phyloP scores from a whole-genome alignment of 1,140 invertebrate genomes.

The Proctacanthus coquilletti region DNA sequence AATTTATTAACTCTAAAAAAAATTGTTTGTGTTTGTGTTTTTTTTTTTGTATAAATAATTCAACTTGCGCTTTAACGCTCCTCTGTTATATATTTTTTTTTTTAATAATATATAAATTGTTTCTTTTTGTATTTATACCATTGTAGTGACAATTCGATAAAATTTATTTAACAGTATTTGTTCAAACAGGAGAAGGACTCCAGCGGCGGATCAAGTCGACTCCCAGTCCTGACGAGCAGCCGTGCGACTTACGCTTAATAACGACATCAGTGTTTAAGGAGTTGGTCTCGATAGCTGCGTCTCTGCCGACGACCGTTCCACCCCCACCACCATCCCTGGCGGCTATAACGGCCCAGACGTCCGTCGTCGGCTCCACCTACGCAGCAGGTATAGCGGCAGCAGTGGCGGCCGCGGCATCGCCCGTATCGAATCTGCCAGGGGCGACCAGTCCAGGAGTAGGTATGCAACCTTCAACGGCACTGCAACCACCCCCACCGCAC shows the following conservation, averaged over 20 bases:
- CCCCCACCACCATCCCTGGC: conserved; percentile 7
- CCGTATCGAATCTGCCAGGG: conserved; percentile 2
- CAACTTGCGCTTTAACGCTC: too few species aligned
- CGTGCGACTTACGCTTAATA: conserved; percentile 20
- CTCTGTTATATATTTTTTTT: neutral
- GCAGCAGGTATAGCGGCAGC: conserved; percentile 5
- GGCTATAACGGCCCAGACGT: conserved; percentile 7
- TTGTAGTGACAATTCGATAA: too few species aligned
- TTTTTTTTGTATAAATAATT: too few species aligned
- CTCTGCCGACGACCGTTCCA: conserved; percentile 2
- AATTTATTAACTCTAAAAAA: too few species aligned
- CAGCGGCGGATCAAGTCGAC: neutral
- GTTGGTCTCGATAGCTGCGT: conserved; percentile 7
- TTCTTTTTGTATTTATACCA: too few species aligned
- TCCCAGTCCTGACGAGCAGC: conserved; percentile 14
- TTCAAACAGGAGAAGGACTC: neutral
- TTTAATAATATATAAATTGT: neutral
- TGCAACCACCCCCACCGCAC: neutral
- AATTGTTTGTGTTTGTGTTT: too few species aligned
- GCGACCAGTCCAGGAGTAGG: neutral
- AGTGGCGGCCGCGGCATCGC: conserved; percentile 5
- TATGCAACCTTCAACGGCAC: neutral
- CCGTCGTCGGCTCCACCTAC: neutral
- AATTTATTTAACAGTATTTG: neutral
- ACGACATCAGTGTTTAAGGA: conserved; percentile 6